Evolutionary conservation across 1,140 invertebrate species (phyloP), one percentile per base, ranked within the genome.

Genomic region (Macrobrachium nipponense): DNA sequence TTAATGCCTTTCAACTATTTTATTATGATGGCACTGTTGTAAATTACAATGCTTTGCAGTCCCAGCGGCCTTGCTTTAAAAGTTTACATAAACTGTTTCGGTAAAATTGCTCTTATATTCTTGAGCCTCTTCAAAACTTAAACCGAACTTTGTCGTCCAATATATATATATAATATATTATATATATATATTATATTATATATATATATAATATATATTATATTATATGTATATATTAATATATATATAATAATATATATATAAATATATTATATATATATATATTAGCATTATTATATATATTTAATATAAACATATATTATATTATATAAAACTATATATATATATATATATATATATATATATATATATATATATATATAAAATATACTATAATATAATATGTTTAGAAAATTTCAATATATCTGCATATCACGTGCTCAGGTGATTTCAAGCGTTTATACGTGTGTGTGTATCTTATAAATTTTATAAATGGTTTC

Each of bases 141-240:
- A 2, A 12, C 51, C 51, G 8, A 51, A 51, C 51, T 51, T 51
- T 51, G 51, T 51, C 8, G 51, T 51, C 3, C 51, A 10, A 12
- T 10, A 51, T 68, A 68, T 20, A 68, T 68, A 20, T 20, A 68
- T 68, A 68, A n/a, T n/a, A n/a, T n/a, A n/a, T n/a, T 66, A 66
- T 66, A 66, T 66, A 66, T 66, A 66, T 66, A 68, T n/a, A 68
- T n/a, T n/a, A n/a, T n/a, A n/a, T n/a, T n/a, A 68, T 18, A n/a
- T 27, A 68, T 68, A 68, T n/a, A 68, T 27, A 70, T 17, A 70
- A 70, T 70, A 23, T n/a, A 27, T 51, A 12, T 10, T 10, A 51
- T 68, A 68, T 20, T 20, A 68, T 68, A 20, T 20, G 23, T 68
- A 68, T 66, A 66, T 66, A 66, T 66, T 7, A 7, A 66, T 66